Percentiles rank a stretch among this genome's conserved stretches.
Evolutionary conservation across 2,113 vertebrate genomes (phyloP).

Genomic region (Sphaerodactylus townsendi): DNA sequence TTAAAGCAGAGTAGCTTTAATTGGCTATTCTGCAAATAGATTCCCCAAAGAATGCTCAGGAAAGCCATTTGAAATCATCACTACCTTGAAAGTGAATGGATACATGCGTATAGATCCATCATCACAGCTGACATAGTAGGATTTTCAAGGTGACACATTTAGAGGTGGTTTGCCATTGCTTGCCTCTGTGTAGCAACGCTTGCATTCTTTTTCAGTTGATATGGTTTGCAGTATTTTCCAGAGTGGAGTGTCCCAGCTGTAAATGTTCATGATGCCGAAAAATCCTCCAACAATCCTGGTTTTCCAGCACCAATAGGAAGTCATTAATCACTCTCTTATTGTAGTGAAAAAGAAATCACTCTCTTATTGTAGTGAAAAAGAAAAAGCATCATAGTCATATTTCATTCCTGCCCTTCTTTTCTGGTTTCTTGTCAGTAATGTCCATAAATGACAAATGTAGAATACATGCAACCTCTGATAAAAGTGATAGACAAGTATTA

Average conservation of each 20-base stretch:
- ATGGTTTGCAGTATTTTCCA: conserved; percentile 80
- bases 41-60: no score
- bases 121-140: no score
- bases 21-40: no score
- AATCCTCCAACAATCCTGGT: conserved; percentile 57
- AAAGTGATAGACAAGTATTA: conserved; percentile 58
- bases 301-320: conserved; percentile 75
- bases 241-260: conserved; percentile 72
- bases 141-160: no score
- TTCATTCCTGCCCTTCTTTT: conserved; percentile 51
- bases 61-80: no score
- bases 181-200: background rate
- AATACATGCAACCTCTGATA: conserved; percentile 72
- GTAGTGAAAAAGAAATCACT: no score
- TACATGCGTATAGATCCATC: no score
- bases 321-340: no score
- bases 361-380: conserved; percentile 83
- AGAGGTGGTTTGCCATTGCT: no score
- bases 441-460: conserved; percentile 78
- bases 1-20: no score
- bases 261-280: conserved; percentile 81
- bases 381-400: conserved; percentile 81
- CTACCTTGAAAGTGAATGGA: no score
- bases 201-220: conserved; percentile 82
- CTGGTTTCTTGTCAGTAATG: conserved; percentile 73